Conservation (phyloP, 2,888 invertebrate genomes). For the Acleris literana region DNA sequence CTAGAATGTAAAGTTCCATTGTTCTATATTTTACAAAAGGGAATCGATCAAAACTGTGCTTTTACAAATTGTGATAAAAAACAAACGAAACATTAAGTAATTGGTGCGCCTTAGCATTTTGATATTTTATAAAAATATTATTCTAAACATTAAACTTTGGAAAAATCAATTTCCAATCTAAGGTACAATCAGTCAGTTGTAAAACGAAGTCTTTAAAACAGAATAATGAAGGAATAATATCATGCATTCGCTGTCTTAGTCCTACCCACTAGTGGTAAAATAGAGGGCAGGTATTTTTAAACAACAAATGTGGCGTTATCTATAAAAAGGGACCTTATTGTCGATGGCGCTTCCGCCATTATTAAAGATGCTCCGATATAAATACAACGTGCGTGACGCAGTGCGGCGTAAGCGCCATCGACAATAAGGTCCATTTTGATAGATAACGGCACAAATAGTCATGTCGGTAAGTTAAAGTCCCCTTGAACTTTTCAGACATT, state of each 20-base stretch:
- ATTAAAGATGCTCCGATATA: too few species aligned
- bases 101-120: constrained; percentile 31
- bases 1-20: constrained; percentile 10
- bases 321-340: too few species aligned
- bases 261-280: constrained; percentile 52
- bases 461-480: too few species aligned
- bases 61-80: background rate
- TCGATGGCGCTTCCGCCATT: too few species aligned
- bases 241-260: constrained; percentile 49
- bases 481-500: too few species aligned
- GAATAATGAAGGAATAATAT: constrained; percentile 46
- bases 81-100: constrained; percentile 32
- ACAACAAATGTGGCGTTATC: too few species aligned
- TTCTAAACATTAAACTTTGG: constrained; percentile 32
- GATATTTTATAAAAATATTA: constrained; percentile 41
- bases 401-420: too few species aligned
- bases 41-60: constrained; percentile 19
- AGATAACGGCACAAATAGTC: too few species aligned
- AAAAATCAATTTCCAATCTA: constrained; percentile 33
- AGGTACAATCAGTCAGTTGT: constrained; percentile 39
- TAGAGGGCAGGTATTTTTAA: constrained; percentile 44
- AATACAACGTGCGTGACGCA: too few species aligned
- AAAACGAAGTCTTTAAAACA: constrained; percentile 47
- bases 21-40: background rate
- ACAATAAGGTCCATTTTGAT: too few species aligned